These are phyloP conservation scores for Rhynchomys soricoides DNA, from an alignment of 2,113 vertebrate species.

Conservation along the genomic window DNA sequence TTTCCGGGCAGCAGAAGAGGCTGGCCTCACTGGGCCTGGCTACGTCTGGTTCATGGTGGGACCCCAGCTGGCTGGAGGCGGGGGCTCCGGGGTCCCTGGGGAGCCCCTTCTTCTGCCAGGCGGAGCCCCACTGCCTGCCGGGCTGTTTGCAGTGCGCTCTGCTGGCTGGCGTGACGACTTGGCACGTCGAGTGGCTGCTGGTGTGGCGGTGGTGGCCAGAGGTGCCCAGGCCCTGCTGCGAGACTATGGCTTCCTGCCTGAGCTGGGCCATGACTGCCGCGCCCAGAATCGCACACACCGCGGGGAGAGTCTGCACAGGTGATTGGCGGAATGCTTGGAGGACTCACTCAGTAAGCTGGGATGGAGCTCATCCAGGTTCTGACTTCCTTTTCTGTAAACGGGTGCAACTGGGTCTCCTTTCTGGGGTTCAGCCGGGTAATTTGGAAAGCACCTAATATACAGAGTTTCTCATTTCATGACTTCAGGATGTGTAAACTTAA, in stretches of 20 bases:
- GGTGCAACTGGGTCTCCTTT: neutral
- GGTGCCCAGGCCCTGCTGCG: conserved; percentile 93
- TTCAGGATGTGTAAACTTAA: neutral
- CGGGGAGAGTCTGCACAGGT: conserved; percentile 91
- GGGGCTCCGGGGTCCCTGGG: conserved; percentile 84
- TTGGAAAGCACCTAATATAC: neutral
- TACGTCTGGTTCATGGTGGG: conserved; percentile 97
- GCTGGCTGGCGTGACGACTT: conserved; percentile 95
- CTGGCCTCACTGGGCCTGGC: conserved; percentile 92
- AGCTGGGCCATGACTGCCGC: conserved; percentile 93
- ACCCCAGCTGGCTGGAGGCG: conserved; percentile 91
- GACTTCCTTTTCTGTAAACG: conserved; percentile 4
- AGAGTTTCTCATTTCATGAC: neutral
- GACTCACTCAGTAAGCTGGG: neutral
- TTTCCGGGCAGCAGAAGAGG: conserved; percentile 92
- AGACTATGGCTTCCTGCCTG: conserved; percentile 92
- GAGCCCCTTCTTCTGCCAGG: conserved; percentile 80
- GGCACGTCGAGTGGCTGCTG: conserved; percentile 90
- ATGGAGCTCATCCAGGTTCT: neutral
- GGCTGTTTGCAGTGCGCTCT: conserved; percentile 93
- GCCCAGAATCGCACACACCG: conserved; percentile 91
- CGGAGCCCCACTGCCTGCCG: conserved; percentile 88
- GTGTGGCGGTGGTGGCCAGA: conserved; percentile 94
- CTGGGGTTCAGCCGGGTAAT: neutral
- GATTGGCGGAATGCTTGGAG: conserved; percentile 54